Base-by-base conservation (phyloP, 2,113 vertebrate genomes). In the Laticauda colubrina region DNA sequence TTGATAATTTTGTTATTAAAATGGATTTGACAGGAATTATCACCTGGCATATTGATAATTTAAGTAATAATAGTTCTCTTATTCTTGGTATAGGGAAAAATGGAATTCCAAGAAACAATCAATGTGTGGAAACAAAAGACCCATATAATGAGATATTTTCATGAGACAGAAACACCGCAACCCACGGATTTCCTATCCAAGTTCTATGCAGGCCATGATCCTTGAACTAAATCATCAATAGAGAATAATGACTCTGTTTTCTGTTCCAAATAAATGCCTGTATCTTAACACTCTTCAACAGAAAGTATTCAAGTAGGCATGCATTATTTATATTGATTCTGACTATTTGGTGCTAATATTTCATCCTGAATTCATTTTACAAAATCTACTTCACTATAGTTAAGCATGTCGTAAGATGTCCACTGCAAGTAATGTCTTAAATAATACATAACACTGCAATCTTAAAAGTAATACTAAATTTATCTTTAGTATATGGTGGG, bases 41-140 rank as follows among this genome's bases (percentile, higher is more conserved):
- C 43, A 21, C 23, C 14, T 81, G 7, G 34, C 7, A 81, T 43
- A 81, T 54, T n/a, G 64, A 11, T 81, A 51, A 75, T 54, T n/a
- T 96, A 55, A 89, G 93, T 8, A 69, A 7, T 55, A 29, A 39
- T 39, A 75, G 54, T 51, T 87, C 39, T 57, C 90, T 94, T 85
- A 94, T 88, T 95, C 4, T 94, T 3, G 93, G 12, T 51, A 1
- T 94, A 99, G 99, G 99, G 99, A 2, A 99, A 99, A 97, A 98
- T 99, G 98, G 99, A 99, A 0, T 98, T 99, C 51, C 95, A 99
- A 97, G 99, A 99, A 96, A 99, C 99, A 0, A 99, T 99, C 91
- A 81, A 98, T 0, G 96, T 99, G 3, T 99, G 99, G 99, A 99
- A 99, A 96, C 99, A 99, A 97, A 98, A 97, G 97, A 99, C 99